These are phyloP conservation scores for Lampropteryx suffumata DNA, from an alignment of 2,888 invertebrate species.

Conservation along the genomic window DNA sequence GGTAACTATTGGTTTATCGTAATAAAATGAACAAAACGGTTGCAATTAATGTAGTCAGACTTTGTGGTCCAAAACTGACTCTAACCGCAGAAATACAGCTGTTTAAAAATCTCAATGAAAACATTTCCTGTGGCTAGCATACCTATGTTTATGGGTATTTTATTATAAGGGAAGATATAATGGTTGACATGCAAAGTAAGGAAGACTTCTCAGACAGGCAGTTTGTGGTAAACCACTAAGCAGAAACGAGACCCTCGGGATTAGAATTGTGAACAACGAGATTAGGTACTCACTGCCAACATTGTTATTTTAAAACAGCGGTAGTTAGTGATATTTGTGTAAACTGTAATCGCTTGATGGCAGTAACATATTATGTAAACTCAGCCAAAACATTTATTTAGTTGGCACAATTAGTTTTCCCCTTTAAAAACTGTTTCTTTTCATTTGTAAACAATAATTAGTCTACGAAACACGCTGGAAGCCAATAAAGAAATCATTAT, in stretches of 20 bases:
- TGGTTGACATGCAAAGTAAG: constrained; percentile 56
- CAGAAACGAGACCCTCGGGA: constrained; percentile 44
- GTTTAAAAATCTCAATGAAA: constrained; percentile 28
- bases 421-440: not conserved
- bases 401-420: constrained; percentile 1
- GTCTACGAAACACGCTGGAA: constrained; percentile 1
- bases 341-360: not conserved
- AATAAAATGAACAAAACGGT: no score
- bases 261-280: constrained; percentile 50
- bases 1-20: no score
- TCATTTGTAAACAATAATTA: constrained; percentile 7
- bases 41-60: no score
- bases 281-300: constrained; percentile 25
- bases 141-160: constrained; percentile 36
- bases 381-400: constrained; percentile 10
- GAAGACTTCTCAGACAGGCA: constrained; percentile 51
- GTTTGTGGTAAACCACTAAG: constrained; percentile 67
- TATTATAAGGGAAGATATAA: constrained; percentile 40
- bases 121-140: constrained; percentile 25
- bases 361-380: constrained; percentile 6
- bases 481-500: constrained; percentile 1
- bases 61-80: constrained; percentile 7
- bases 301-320: constrained; percentile 15
- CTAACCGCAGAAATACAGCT: constrained; percentile 22
- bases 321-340: constrained; percentile 11